Conservation (phyloP, 2,113 vertebrate genomes). For the Toxotes chatareus region DNA sequence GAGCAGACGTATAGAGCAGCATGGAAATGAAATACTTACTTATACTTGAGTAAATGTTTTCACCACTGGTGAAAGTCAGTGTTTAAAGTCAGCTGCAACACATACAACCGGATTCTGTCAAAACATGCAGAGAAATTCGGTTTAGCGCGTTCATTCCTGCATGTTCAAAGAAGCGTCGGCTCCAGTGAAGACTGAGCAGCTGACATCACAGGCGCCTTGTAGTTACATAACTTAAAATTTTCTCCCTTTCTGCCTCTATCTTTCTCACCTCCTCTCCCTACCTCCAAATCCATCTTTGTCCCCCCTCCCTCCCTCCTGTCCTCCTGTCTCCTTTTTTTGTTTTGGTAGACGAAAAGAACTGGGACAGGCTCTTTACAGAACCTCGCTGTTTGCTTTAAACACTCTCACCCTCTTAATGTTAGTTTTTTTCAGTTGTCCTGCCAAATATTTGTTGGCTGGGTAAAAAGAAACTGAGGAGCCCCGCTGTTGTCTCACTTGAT, state of each 20-base stretch:
- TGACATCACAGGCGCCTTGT: slow-evolving; percentile 67
- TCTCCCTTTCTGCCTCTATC: slow-evolving; percentile 33
- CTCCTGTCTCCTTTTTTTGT: slow-evolving; percentile 54
- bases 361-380: slow-evolving; percentile 54
- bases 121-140: slow-evolving; percentile 29
- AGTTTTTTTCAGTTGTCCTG: not conserved
- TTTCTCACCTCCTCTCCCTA: slow-evolving; percentile 49
- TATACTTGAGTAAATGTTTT: slow-evolving; percentile 40
- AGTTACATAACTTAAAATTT: slow-evolving; percentile 71
- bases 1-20: not conserved
- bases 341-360: slow-evolving; percentile 49
- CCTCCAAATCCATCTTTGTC: slow-evolving; percentile 32
- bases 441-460: slow-evolving; percentile 70
- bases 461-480: not conserved
- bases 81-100: slow-evolving; percentile 51
- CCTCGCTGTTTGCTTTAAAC: slow-evolving; percentile 57
- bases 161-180: slow-evolving; percentile 66
- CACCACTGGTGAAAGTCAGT: slow-evolving; percentile 32
- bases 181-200: slow-evolving; percentile 61
- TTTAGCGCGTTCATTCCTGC: slow-evolving; percentile 38
- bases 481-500: slow-evolving; percentile 28
- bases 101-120: slow-evolving; percentile 57
- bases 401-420: slow-evolving; percentile 26
- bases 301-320: slow-evolving; percentile 14
- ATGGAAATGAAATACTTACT: not conserved